phyloP scores from a whole-genome alignment of 2,797 vertebrate genomes.

The Xerus rutilus region DNA sequence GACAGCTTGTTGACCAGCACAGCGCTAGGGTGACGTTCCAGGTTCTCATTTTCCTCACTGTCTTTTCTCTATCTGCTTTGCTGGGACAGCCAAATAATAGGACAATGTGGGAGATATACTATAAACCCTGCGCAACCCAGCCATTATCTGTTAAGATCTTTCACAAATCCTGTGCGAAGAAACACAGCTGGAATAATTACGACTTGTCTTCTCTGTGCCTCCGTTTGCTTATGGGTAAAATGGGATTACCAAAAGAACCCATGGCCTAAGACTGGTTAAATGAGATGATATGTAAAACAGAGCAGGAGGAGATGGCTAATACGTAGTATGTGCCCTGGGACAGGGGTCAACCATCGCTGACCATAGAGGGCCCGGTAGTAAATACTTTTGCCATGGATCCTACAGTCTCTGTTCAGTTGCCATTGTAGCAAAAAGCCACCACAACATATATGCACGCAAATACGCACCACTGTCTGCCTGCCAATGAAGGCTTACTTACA shows the following conservation, averaged over 20 bases:
- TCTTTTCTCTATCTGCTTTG: not conserved
- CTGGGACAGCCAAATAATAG: not conserved
- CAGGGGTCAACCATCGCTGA: not conserved
- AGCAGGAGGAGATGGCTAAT: not conserved
- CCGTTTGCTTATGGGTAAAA: not conserved
- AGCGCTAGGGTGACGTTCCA: not conserved
- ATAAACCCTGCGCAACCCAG: fast-evolving
- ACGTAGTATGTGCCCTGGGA: not conserved
- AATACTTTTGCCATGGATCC: not conserved
- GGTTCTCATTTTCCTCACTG: not conserved
- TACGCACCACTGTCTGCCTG: not conserved
- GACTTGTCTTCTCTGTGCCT: not conserved
- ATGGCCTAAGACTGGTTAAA: not conserved
- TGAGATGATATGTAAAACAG: not conserved
- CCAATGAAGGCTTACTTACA: not conserved
- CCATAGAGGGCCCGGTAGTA: not conserved
- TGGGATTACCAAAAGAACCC: not conserved
- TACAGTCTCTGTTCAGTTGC: not conserved
- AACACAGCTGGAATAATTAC: not conserved
- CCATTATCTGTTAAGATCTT: not conserved
- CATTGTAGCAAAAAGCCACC: not conserved
- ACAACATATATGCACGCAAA: fast-evolving
- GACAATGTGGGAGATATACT: fast-evolving
- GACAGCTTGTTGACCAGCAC: not conserved
- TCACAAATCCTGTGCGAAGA: not conserved